A percentile compares a stretch with the other conserved stretches of the same genome.
phyloP scores from a whole-genome alignment of 2,888 invertebrate species.

The Tenthredo amoena region DNA sequence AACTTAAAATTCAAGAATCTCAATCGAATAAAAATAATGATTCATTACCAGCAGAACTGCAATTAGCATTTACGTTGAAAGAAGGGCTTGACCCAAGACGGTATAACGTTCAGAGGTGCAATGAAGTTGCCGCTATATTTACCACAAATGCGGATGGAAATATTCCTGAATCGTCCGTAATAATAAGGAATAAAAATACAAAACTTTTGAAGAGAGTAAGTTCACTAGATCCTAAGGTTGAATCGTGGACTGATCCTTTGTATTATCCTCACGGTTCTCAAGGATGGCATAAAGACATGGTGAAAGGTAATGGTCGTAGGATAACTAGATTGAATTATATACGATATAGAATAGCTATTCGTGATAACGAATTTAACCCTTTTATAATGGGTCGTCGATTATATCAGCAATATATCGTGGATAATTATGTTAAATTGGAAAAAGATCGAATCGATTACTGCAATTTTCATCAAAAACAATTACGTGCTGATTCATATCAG shows the following conservation, averaged over 20 bases:
- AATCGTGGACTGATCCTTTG: not conserved
- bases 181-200: not conserved
- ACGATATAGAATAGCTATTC: not conserved
- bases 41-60: not conserved
- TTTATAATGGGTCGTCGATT: constrained; percentile 52
- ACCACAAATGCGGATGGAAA: not conserved
- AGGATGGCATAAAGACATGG: not conserved
- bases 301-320: not conserved
- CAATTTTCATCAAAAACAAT: constrained; percentile 61
- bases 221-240: not conserved
- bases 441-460: constrained; percentile 61
- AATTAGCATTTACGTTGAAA: not conserved
- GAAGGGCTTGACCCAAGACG: not conserved
- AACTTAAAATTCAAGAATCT: not conserved
- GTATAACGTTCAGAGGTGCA: not conserved
- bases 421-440: constrained; percentile 67
- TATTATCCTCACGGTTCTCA: not conserved
- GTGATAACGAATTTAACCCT: not conserved
- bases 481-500: constrained; percentile 61
- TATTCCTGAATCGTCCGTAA: constrained; percentile 2
- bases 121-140: constrained; percentile 8
- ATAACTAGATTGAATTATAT: not conserved
- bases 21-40: not conserved
- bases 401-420: constrained; percentile 66
- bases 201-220: not conserved